A percentile compares a stretch with the other conserved stretches of the same genome.
Evolutionary conservation across 2,113 vertebrate genomes (phyloP).

Genomic region (Gadus macrocephalus): DNA sequence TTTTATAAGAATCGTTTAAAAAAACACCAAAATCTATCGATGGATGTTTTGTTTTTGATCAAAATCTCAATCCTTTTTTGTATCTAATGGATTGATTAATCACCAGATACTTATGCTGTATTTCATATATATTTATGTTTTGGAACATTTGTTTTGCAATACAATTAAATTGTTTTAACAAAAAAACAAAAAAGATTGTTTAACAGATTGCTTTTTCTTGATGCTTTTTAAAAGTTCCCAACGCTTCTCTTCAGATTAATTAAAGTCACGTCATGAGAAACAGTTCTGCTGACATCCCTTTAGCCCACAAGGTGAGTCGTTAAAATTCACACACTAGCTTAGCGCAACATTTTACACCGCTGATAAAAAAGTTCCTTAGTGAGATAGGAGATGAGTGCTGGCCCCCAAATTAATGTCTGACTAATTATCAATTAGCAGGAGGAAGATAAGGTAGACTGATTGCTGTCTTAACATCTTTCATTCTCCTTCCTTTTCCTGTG

Average conservation of each 20-base stretch:
- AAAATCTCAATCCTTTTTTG: constrained; percentile 23
- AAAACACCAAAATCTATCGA: constrained; percentile 30
- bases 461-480: constrained; percentile 23
- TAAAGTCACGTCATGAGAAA: constrained; percentile 62
- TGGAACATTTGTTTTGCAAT: constrained; percentile 27
- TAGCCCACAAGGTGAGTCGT: constrained; percentile 54
- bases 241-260: constrained; percentile 64
- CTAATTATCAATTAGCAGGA: constrained; percentile 72
- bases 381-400: constrained; percentile 61
- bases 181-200: constrained; percentile 41
- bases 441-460: constrained; percentile 59
- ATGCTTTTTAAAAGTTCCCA: constrained; percentile 18
- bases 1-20: constrained; percentile 34
- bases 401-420: constrained; percentile 59
- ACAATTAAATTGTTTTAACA: constrained; percentile 62
- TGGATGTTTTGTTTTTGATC: constrained; percentile 21
- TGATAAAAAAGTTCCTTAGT: constrained; percentile 61
- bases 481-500: constrained; percentile 26
- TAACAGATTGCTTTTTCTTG: neutral
- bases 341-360: constrained; percentile 10
- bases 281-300: constrained; percentile 48
- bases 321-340: constrained; percentile 59
- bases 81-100: constrained; percentile 17
- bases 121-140: constrained; percentile 3
- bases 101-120: too few relatives aligned